phyloP scores from a whole-genome alignment of 2,888 invertebrate species.

The Caenorhabditis plicata region DNA sequence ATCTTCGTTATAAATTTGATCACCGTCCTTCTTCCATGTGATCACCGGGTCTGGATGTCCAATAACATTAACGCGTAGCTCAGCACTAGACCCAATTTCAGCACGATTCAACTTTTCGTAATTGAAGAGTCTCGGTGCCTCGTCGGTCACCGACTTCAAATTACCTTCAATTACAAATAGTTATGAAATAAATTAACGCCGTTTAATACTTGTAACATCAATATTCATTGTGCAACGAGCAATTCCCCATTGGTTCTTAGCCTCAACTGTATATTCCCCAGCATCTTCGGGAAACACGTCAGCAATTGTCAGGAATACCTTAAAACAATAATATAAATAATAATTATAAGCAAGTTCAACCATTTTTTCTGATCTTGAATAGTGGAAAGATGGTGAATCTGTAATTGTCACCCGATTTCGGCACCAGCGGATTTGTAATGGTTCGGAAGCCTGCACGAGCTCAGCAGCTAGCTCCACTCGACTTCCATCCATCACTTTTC shows the following conservation, averaged over 20 bases:
- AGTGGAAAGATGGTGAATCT: constrained; percentile 52
- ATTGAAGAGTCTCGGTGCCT: constrained; percentile 47
- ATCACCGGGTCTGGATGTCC: constrained; percentile 60
- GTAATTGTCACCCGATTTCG: constrained; percentile 55
- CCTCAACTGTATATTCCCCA: constrained; percentile 71
- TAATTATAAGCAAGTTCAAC: background rate
- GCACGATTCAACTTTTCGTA: constrained; percentile 32
- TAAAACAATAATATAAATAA: constrained; percentile 11
- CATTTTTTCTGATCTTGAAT: constrained; percentile 37
- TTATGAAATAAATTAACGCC: no score
- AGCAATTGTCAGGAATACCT: constrained; percentile 50
- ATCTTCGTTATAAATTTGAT: constrained; percentile 34
- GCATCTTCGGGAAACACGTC: constrained; percentile 66
- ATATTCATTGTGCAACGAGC: constrained; percentile 44
- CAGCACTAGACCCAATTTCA: constrained; percentile 39
- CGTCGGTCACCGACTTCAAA: constrained; percentile 41
- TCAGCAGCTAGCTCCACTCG: constrained; percentile 48
- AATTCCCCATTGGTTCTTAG: constrained; percentile 45
- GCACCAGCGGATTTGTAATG: constrained; percentile 59
- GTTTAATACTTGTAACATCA: constrained; percentile 44
- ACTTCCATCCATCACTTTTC: constrained; percentile 46
- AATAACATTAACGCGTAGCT: constrained; percentile 41
- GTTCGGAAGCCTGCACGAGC: constrained; percentile 56
- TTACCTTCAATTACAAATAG: constrained; percentile 21
- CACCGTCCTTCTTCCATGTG: constrained; percentile 38